phyloP scores from a whole-genome alignment of 2,888 invertebrate genomes.

The Tetragonula carbonaria region DNA sequence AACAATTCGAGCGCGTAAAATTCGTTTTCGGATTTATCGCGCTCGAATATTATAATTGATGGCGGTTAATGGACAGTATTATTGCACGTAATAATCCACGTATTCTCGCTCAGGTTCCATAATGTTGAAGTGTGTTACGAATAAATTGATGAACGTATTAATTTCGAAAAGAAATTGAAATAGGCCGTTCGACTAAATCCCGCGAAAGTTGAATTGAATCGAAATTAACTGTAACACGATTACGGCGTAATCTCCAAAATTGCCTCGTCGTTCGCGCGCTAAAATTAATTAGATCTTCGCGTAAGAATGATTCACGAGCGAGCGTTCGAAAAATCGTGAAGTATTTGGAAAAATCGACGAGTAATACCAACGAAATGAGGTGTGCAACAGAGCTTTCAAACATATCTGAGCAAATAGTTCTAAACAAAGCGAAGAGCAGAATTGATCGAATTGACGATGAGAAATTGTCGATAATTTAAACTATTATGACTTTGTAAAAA shows the following conservation, averaged over 20 bases:
- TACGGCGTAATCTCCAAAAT: constrained; percentile 42
- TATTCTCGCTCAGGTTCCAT: neutral
- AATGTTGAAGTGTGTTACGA: constrained; percentile 20
- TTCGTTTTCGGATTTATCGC: constrained; percentile 3
- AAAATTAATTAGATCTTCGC: constrained; percentile 46
- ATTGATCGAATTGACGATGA: too few species aligned
- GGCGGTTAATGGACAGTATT: constrained; percentile 24
- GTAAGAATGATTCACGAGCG: constrained; percentile 27
- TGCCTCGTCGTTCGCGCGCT: neutral
- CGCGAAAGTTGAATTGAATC: constrained; percentile 45
- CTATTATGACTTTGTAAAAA: too few species aligned
- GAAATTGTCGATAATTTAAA: too few species aligned
- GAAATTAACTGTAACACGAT: constrained; percentile 48
- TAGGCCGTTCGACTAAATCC: constrained; percentile 34
- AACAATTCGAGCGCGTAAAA: neutral
- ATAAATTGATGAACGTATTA: constrained; percentile 38
- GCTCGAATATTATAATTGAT: neutral
- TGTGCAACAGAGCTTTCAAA: neutral
- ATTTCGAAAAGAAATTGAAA: constrained; percentile 36
- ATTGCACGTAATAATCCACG: constrained; percentile 10
- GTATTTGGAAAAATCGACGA: constrained; percentile 42
- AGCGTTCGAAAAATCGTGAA: neutral
- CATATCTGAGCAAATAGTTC: constrained; percentile 18
- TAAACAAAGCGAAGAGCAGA: neutral
- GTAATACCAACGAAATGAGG: neutral